Conservation (phyloP, 2,888 invertebrate genomes). For the Cacoxenus indagator region DNA sequence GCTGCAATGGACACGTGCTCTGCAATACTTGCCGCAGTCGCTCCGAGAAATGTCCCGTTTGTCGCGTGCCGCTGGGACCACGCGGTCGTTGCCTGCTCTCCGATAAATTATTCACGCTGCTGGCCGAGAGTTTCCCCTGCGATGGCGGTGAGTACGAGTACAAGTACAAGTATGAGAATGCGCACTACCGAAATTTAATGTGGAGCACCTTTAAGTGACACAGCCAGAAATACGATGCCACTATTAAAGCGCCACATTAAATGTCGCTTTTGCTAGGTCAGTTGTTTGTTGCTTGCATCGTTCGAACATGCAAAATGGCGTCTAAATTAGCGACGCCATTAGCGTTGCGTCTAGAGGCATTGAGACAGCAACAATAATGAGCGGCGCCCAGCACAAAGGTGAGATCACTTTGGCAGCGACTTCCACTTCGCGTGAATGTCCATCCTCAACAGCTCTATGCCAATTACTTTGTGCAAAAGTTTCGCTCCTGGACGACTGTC, state of each 20-base stretch:
- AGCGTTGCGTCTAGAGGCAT: slow-evolving; percentile 35
- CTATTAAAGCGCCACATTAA: slow-evolving; percentile 15
- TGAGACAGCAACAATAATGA: neutral
- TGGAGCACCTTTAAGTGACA: too few species aligned
- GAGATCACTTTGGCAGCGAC: neutral
- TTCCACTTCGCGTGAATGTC: neutral
- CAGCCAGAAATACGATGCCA: neutral
- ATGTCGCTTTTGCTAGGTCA: slow-evolving; percentile 14
- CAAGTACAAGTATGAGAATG: neutral
- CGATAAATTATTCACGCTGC: slow-evolving; percentile 71
- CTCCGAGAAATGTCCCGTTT: slow-evolving; percentile 71
- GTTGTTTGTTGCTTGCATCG: neutral
- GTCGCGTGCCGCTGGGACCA: slow-evolving; percentile 71
- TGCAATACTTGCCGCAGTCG: slow-evolving; percentile 71
- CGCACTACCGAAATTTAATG: neutral
- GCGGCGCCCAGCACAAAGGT: neutral
- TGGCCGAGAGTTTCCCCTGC: slow-evolving; percentile 70
- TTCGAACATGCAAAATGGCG: slow-evolving; percentile 34
- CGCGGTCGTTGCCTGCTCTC: slow-evolving; percentile 71
- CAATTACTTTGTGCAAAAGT: slow-evolving; percentile 42
- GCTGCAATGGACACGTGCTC: slow-evolving; percentile 72
- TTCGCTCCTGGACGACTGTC: slow-evolving; percentile 17
- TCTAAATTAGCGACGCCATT: slow-evolving; percentile 56
- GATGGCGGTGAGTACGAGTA: slow-evolving; percentile 63
- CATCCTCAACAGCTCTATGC: slow-evolving; percentile 6